Evolutionary conservation across 2,797 vertebrate species (phyloP), one percentile per base, ranked within the genome.

Genomic region (Sebastes baramenuke): DNA sequence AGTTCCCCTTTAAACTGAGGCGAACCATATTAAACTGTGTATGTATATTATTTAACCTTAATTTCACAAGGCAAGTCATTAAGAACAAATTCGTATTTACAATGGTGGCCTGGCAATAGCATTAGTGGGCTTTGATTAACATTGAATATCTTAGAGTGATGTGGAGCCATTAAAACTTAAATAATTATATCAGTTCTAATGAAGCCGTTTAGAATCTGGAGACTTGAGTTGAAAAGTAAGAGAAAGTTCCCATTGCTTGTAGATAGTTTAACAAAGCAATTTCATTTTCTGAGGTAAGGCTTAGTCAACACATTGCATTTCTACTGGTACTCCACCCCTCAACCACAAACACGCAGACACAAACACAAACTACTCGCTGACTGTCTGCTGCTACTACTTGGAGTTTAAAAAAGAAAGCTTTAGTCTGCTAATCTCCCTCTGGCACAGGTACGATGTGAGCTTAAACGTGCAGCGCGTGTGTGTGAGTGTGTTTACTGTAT

Each of bases 341-440:
- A 55, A 59, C 20, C 59, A 54, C 62, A 80, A 68, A 76, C 77
- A 75, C 64, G 18, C 59, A 52, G 46, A 46, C 46, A 52, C 46
- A 73, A 49, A 79, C 78, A 75, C 69, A 74, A 36, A 61, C 49
- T 11, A 5, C 30, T 58, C 46, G 7, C 46, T 60, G 49, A 52
- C 46, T 72, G 34, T 66, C 70, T 69, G 80, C 62, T 66, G 54
- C 55, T 58, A 75, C 84, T 76, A 78, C 78, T 32, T 55, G 49
- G 36, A 85, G 80, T 89, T 92, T 90, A 83, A 92, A 92, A 89
- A 88, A 80, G 88, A 86, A 74, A 76, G 90, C 77, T 90, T 94
- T 93, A 90, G 80, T 80, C 87, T 55, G 25, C 52, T 94, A 94
- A 95, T 92, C 94, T 92, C 79, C 86, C 82, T 76, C 78, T 91